phyloP scores from a whole-genome alignment of 2,113 vertebrate genomes.

The Phalacrocorax aristotelis region DNA sequence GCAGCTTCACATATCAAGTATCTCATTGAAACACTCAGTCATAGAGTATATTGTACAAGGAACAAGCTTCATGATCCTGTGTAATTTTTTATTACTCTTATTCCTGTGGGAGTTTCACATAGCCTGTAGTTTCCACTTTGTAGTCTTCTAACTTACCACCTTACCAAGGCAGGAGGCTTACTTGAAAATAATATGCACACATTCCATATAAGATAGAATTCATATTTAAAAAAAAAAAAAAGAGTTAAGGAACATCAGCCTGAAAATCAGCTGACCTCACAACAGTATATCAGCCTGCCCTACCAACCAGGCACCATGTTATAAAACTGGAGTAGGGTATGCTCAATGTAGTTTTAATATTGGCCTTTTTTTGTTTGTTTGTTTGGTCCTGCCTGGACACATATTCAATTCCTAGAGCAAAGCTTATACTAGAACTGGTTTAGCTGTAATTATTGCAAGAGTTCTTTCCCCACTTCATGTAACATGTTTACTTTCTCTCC shows the following conservation, averaged over 20 bases:
- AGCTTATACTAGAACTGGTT: background rate
- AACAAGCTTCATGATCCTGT: background rate
- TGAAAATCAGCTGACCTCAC: background rate
- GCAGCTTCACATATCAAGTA: background rate
- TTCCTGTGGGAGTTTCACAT: background rate
- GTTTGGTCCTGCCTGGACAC: background rate
- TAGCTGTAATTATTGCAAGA: background rate
- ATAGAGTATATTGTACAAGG: background rate
- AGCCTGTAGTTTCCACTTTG: background rate
- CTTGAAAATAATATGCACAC: background rate
- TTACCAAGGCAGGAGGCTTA: background rate
- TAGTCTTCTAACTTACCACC: background rate
- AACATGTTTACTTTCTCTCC: background rate
- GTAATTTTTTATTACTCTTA: background rate
- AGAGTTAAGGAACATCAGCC: background rate
- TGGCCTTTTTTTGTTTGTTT: background rate
- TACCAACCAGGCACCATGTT: background rate
- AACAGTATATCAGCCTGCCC: background rate
- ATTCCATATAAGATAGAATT: background rate
- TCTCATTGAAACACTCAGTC: background rate
- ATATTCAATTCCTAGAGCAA: background rate
- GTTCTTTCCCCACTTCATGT: background rate
- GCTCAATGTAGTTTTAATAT: background rate
- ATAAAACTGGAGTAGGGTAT: background rate
- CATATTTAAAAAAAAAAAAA: background rate